Evolutionary conservation across 2,888 invertebrate genomes (phyloP).

Genomic region (Lucinisca nassula): DNA sequence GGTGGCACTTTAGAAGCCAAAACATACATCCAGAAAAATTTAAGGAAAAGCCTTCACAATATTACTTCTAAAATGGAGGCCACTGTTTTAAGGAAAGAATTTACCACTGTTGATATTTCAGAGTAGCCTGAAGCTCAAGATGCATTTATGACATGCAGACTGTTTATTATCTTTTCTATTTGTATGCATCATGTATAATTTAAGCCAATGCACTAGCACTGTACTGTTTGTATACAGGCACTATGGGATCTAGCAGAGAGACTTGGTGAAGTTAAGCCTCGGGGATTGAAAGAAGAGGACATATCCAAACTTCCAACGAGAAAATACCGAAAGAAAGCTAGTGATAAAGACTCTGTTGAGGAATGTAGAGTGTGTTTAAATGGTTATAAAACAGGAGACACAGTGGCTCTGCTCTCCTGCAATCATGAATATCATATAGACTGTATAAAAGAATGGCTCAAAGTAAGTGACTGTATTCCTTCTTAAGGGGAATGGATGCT

Average conservation of each 20-base stretch:
- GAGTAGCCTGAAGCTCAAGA: too few relatives aligned
- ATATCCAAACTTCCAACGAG: slow-evolving; percentile 66
- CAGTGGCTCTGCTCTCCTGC: slow-evolving; percentile 74
- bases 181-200: too few relatives aligned
- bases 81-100: too few relatives aligned
- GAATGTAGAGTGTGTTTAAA: slow-evolving; percentile 79
- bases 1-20: too few relatives aligned
- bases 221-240: slow-evolving; percentile 64
- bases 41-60: too few relatives aligned
- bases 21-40: too few relatives aligned
- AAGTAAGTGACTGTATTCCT: slow-evolving; percentile 68
- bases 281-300: slow-evolving; percentile 72
- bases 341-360: slow-evolving; percentile 36
- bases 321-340: slow-evolving; percentile 44
- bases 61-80: too few relatives aligned
- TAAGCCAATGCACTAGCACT: too few relatives aligned
- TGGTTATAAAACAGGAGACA: slow-evolving; percentile 76
- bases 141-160: too few relatives aligned
- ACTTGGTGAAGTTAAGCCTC: slow-evolving; percentile 72
- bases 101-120: too few relatives aligned
- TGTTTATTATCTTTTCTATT: too few relatives aligned
- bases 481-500: too few relatives aligned
- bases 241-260: slow-evolving; percentile 75
- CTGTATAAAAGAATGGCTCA: slow-evolving; percentile 79
- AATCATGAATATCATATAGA: slow-evolving; percentile 79